These are phyloP conservation scores for Trimorus sp. DNA, from an alignment of 2,888 invertebrate genomes.

Conservation along the genomic window DNA sequence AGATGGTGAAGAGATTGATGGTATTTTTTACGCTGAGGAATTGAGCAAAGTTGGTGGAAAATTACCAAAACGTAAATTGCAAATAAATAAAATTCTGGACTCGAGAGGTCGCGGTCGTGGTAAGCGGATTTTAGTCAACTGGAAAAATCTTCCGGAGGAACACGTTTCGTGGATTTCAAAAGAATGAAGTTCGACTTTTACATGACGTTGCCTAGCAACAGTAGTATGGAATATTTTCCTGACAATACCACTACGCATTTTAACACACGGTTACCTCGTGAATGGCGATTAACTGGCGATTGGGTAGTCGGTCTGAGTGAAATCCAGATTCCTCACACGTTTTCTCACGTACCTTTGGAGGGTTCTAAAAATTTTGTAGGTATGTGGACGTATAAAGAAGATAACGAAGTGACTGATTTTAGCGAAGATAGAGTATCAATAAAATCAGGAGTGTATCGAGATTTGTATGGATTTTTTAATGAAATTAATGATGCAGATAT, in stretches of 20 bases:
- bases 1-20: no score
- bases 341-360: not conserved
- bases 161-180: not conserved
- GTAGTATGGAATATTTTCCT: slow-evolving; percentile 34
- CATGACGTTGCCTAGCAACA: slow-evolving; percentile 26
- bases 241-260: no score
- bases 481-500: not conserved
- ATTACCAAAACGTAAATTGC: slow-evolving; percentile 15
- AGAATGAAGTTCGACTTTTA: slow-evolving; percentile 19
- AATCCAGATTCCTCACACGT: slow-evolving; percentile 11
- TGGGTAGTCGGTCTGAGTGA: no score
- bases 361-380: not conserved
- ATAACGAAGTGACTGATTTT: no score
- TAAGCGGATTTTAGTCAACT: slow-evolving; percentile 5
- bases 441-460: no score
- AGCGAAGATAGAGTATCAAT: no score
- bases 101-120: slow-evolving; percentile 3
- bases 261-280: slow-evolving; percentile 15
- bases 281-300: slow-evolving; percentile 3
- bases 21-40: no score
- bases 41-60: slow-evolving; percentile 3
- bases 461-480: not conserved
- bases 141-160: slow-evolving; percentile 9
- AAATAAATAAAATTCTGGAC: slow-evolving; percentile 1
- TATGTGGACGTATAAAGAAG: no score